phyloP scores from a whole-genome alignment of 1,140 invertebrate genomes.

The Spodoptera frugiperda region DNA sequence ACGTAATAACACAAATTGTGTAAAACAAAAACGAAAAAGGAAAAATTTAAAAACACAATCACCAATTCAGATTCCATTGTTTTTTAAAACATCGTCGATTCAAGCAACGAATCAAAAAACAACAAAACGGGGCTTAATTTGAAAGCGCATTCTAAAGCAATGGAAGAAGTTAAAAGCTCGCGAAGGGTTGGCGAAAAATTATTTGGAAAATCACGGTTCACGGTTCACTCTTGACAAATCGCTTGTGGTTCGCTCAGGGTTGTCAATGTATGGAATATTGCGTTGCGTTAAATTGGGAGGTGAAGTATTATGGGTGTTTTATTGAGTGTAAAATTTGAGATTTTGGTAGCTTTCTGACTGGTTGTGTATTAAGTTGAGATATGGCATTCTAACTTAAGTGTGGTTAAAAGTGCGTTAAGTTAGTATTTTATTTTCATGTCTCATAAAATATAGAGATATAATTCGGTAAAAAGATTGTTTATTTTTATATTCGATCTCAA shows the following conservation, averaged over 20 bases:
- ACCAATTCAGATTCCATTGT: slow-evolving; percentile 1
- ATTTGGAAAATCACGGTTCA: slow-evolving; percentile 48
- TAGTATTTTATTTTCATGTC: no score
- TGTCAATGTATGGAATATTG: slow-evolving; percentile 4
- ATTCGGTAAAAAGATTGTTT: no score
- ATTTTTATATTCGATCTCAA: no score
- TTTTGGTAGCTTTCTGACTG: background rate
- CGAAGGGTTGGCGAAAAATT: slow-evolving; percentile 47
- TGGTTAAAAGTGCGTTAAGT: no score
- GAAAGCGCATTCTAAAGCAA: slow-evolving; percentile 30
- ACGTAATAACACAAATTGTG: background rate
- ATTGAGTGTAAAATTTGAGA: background rate
- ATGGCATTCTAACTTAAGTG: no score
- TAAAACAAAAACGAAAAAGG: background rate
- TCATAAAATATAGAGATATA: no score
- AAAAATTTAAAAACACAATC: slow-evolving; percentile 3
- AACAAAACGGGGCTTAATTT: background rate
- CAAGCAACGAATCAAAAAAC: slow-evolving; percentile 6
- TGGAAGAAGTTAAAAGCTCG: slow-evolving; percentile 38
- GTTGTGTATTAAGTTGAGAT: background rate
- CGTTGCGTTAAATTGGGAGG: background rate
- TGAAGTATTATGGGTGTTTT: background rate
- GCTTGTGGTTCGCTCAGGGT: slow-evolving; percentile 27
- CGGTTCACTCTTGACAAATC: slow-evolving; percentile 43
- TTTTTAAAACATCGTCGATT: slow-evolving; percentile 5